phyloP scores from a whole-genome alignment of 2,113 vertebrate species.

The Austrofundulus limnaeus region DNA sequence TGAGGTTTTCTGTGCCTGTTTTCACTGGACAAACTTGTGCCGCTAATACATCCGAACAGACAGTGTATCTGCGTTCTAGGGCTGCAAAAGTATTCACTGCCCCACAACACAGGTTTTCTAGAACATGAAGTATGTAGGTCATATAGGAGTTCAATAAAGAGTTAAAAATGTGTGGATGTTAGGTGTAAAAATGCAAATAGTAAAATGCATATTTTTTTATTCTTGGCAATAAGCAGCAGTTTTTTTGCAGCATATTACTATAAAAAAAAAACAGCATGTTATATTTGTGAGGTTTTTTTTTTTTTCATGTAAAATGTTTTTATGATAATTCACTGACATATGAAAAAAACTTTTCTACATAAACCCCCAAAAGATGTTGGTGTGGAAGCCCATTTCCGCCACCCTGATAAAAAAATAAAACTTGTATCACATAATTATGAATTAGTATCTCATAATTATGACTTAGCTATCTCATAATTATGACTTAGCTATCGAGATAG shows the following conservation, averaged over 20 bases:
- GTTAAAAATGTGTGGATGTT: slow-evolving; percentile 53
- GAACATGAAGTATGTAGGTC: slow-evolving; percentile 68
- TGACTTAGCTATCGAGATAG: too few species aligned
- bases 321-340: too few species aligned
- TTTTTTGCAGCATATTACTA: neutral
- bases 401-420: too few species aligned
- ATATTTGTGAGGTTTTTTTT: too few species aligned
- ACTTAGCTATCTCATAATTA: too few species aligned
- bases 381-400: too few species aligned
- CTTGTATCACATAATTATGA: too few species aligned
- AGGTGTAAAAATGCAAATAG: slow-evolving; percentile 63
- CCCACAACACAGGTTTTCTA: slow-evolving; percentile 48
- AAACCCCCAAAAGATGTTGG: too few species aligned
- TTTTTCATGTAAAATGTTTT: too few species aligned
- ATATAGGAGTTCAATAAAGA: slow-evolving; percentile 52
- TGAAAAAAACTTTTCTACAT: too few species aligned
- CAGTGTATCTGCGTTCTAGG: slow-evolving; percentile 47
- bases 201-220: slow-evolving; percentile 59
- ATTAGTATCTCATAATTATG: too few species aligned
- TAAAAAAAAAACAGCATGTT: too few species aligned
- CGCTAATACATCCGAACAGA: slow-evolving; percentile 4
- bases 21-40: neutral
- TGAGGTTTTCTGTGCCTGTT: neutral
- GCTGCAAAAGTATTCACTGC: slow-evolving; percentile 50
- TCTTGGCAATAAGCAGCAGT: slow-evolving; percentile 31